Evolutionary conservation across 2,888 invertebrate genomes (phyloP), one percentile per base, ranked within the genome.

Genomic region (Zele albiditarsus): DNA sequence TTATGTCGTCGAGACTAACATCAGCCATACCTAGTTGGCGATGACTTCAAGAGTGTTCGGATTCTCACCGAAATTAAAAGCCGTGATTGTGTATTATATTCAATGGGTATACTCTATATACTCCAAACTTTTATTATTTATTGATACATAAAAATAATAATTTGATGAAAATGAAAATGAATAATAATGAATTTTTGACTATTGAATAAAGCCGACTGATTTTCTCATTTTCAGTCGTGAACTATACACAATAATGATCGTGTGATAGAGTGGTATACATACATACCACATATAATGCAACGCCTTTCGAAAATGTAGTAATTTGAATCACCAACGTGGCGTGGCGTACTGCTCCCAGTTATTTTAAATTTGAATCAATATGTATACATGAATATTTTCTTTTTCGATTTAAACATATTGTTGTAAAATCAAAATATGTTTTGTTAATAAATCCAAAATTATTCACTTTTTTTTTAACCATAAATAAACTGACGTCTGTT

Each of bases 1-100:
- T 90, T 82, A 90, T 89, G 79, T 90, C 90, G 83, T 90, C 90
- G 77, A 90, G 83, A 82, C 90, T 90, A 78, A 89, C 79, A 81
- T 86, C 86, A 79, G 84, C 86, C 86, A 86, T 86, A 20, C 63
- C 20, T 62, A 42, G 38, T n/a, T 28, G 16, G 46, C n/a, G 12
- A 25, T 33, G 33, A 10, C 4, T n/a, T 1, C 10, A 49, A 31
- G 31, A n/a, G 49, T 33, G 46, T 33, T 20, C 33, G 60, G 16
- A 60, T 27, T 27, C 12, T 28, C 25, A 12, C 25, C 25, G n/a
- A 20, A 20, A 23, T 20, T 1, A 53, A 6, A 8, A 23, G 10
- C 0, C 23, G 23, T n/a, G 53, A 20, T 20, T 20, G 4, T 10
- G 8, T 23, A 5, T n/a, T 53, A 46, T 16, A 4, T 8, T 38